Percentiles rank a stretch among this genome's conserved stretches.
phyloP scores from a whole-genome alignment of 2,888 invertebrate genomes.

The Macrosoma leucophasiata region DNA sequence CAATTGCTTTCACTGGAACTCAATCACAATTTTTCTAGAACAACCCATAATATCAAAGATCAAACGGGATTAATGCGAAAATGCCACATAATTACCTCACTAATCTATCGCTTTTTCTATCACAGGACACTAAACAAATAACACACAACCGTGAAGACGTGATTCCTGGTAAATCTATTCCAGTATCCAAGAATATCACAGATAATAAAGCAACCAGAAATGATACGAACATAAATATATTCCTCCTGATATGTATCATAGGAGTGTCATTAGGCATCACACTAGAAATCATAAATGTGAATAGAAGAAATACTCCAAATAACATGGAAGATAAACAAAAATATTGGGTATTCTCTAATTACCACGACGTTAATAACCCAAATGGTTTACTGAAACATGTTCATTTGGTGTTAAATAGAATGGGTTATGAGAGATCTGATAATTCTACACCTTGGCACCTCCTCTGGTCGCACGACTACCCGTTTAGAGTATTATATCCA shows the following conservation, averaged over 20 bases:
- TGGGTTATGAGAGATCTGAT: conserved; percentile 81
- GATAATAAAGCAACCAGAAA: conserved; percentile 22
- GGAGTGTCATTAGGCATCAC: conserved; percentile 50
- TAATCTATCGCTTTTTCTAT: conserved; percentile 8
- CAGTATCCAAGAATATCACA: conserved; percentile 15
- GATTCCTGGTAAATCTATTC: conserved; percentile 17
- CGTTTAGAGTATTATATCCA: conserved; percentile 79
- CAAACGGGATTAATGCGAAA: too few relatives aligned
- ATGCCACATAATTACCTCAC: too few relatives aligned
- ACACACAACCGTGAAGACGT: conserved; percentile 17
- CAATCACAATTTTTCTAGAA: too few relatives aligned
- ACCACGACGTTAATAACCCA: conserved; percentile 68
- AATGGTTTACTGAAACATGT: conserved; percentile 88
- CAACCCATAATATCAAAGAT: too few relatives aligned
- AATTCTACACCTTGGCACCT: conserved; percentile 84
- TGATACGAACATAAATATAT: conserved; percentile 38
- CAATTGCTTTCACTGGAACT: too few relatives aligned
- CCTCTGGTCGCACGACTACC: conserved; percentile 96
- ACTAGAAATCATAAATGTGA: conserved; percentile 45
- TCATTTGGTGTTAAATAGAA: conserved; percentile 81
- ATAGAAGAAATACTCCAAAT: conserved; percentile 35
- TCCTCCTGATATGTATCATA: conserved; percentile 49
- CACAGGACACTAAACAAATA: conserved; percentile 19
- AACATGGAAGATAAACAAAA: conserved; percentile 28
- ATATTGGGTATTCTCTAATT: conserved; percentile 78